Evolutionary conservation across 2,797 vertebrate genomes (phyloP).

Genomic region (Falco berigora): DNA sequence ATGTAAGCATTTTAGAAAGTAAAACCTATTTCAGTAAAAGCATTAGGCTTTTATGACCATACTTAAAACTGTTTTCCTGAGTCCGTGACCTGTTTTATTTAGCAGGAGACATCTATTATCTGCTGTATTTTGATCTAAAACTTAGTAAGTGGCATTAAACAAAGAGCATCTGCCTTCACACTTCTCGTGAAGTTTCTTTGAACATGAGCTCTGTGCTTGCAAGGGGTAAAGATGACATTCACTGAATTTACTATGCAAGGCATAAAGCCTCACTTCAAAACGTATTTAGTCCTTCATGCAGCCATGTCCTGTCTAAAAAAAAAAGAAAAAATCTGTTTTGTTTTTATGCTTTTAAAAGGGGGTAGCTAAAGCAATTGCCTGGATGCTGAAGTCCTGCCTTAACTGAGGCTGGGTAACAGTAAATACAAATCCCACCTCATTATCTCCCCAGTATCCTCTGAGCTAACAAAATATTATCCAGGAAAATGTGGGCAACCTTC

Average conservation of each 20-base stretch:
- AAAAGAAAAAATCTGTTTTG: background rate
- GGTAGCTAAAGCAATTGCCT: background rate
- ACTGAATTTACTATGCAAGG: background rate
- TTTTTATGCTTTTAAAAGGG: background rate
- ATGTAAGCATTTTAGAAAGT: background rate
- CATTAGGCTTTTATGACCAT: background rate
- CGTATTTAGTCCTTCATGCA: background rate
- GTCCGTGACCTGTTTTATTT: background rate
- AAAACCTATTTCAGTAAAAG: background rate
- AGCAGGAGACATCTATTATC: background rate
- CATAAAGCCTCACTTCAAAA: background rate
- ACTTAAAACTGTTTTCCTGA: background rate
- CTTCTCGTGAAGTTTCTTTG: background rate
- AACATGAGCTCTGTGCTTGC: background rate
- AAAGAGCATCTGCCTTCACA: background rate
- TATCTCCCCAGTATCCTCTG: background rate
- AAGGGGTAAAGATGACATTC: background rate
- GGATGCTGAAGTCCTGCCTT: background rate
- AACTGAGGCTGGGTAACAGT: background rate
- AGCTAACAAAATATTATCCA: background rate
- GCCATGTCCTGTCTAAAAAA: background rate
- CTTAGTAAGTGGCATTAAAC: background rate
- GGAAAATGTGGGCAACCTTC: constrained; percentile 8
- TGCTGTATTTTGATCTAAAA: constrained; percentile 4
- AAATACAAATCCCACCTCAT: background rate